Evolutionary conservation across 1,140 invertebrate species (phyloP).

Genomic region (Drosophila fuyamai): DNA sequence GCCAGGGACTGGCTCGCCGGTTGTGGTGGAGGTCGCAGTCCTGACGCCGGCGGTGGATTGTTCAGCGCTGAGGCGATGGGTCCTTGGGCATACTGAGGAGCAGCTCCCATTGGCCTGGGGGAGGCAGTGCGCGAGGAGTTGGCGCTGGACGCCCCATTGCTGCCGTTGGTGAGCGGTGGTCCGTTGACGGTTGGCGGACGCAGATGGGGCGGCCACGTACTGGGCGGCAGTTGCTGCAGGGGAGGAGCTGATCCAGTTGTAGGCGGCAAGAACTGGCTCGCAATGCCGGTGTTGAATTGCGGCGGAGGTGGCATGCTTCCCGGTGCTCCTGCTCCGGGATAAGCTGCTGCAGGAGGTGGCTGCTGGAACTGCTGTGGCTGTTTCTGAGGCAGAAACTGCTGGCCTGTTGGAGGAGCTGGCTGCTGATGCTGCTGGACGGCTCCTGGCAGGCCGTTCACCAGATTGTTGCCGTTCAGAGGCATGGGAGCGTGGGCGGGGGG

Average conservation of each 20-base stretch:
- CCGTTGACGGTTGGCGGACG: slow-evolving; percentile 60
- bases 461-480: slow-evolving; percentile 56
- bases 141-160: slow-evolving; percentile 58
- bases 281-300: slow-evolving; percentile 53
- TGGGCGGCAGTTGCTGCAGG: slow-evolving; percentile 20
- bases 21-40: not conserved
- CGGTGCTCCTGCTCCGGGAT: slow-evolving; percentile 12
- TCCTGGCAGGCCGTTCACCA: slow-evolving; percentile 61
- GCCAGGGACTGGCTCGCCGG: slow-evolving; percentile 14
- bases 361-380: slow-evolving; percentile 44
- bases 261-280: slow-evolving; percentile 72
- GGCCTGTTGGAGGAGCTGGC: slow-evolving; percentile 12
- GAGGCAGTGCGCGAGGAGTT: slow-evolving; percentile 78
- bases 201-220: slow-evolving; percentile 63
- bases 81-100: slow-evolving; percentile 5
- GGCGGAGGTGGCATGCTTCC: slow-evolving; percentile 24
- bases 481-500: slow-evolving; percentile 47
- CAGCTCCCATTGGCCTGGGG: slow-evolving; percentile 36
- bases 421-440: slow-evolving; percentile 22
- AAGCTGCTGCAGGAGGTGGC: slow-evolving; percentile 29
- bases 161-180: slow-evolving; percentile 56
- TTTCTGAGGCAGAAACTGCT: slow-evolving; percentile 31
- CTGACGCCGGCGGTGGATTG: not conserved
- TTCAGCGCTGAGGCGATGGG: slow-evolving; percentile 1
- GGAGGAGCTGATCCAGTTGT: slow-evolving; percentile 22